Conservation (phyloP, 2,888 invertebrate genomes). For the Norana najaformis region DNA sequence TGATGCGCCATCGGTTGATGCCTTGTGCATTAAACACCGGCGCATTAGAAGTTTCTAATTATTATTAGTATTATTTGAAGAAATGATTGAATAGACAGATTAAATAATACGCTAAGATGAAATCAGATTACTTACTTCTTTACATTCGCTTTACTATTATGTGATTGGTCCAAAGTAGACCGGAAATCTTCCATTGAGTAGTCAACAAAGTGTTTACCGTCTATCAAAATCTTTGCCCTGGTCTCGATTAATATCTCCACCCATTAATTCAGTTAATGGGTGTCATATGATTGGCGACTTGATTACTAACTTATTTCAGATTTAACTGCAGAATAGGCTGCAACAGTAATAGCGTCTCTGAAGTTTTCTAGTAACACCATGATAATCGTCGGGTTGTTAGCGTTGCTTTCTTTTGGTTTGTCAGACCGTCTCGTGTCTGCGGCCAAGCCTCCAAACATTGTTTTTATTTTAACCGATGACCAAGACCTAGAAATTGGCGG, state of each 20-base stretch:
- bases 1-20: no score
- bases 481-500: constrained; percentile 89
- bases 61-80: no score
- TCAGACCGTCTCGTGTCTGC: neutral
- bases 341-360: neutral
- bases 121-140: no score
- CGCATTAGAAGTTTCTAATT: no score
- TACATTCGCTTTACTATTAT: no score
- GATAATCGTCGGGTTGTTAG: neutral
- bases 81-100: no score
- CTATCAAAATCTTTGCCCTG: neutral
- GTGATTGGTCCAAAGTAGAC: neutral
- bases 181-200: neutral
- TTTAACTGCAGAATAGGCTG: neutral
- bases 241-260: no score
- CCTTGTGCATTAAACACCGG: no score
- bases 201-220: neutral
- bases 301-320: neutral
- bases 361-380: neutral
- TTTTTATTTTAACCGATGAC: constrained; percentile 92
- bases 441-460: constrained; percentile 80
- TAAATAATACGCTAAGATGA: no score
- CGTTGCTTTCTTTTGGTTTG: neutral
- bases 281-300: neutral
- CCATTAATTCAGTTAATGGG: no score